Base-by-base conservation (phyloP, 2,113 vertebrate genomes). In the Pyxicephalus adspersus region DNA sequence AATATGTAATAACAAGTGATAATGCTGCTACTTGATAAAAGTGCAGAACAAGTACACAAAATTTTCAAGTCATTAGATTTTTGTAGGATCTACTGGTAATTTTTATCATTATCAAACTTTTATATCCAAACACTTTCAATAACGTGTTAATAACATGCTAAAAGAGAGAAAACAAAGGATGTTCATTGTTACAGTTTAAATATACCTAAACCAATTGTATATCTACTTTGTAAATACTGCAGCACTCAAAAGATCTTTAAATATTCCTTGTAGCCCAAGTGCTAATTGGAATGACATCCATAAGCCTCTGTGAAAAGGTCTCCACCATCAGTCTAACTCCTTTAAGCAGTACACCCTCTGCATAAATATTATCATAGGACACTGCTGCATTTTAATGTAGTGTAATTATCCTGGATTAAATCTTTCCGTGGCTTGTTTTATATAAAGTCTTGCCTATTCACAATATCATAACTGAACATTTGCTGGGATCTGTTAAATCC, bases 361-460 rank as follows among this genome's bases (percentile, higher is more conserved):
- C 64, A 58, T 78, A 78, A 25, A 58, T 79, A 79, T 68, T 28
- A 4, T 18, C 9, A 29, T 38, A 26, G 34, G 28, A 26, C 31
- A 51, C 38, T 18, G 5, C 34, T 52, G 57, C 25, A 52, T 63
- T 6, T 28, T 63, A 60, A 63, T 71, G 26, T 51, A 4, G 26
- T 55, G 51, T 57, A 66, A 67, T 57, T 28, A 31, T 19, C 19
- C 20, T 64, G 45, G 20, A 34, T 54, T 52, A 25, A 65, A 64
- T 77, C 45, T 71, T 68, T 52, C 54, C 17, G 54, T 71, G 28
- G 67, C 67, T 71, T 54, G 11, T 26, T 71, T 17, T 71, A 71
- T 19, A 71, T 52, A 71, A 45, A 28, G 23, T 13, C 9, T 25
- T 54, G 25, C 28, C 50, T 71, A 52, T 71, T 71, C 26, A 52